These are phyloP conservation scores for Pterocles burchelli DNA, from an alignment of 2,113 vertebrate genomes.

Conservation along the genomic window DNA sequence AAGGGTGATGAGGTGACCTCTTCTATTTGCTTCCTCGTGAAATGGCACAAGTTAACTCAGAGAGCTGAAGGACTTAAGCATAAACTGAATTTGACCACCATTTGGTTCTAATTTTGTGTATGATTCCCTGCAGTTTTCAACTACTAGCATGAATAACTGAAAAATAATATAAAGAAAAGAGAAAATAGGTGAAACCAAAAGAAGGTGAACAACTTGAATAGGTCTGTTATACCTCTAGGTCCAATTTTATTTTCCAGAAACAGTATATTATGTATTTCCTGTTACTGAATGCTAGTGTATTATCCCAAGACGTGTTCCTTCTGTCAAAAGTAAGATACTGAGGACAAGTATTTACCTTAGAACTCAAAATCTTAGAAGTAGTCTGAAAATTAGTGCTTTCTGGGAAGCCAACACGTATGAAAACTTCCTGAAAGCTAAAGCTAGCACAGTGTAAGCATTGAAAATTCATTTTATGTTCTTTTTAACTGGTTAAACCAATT, in stretches of 20 bases:
- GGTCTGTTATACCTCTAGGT: neutral
- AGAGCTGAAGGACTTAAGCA: neutral
- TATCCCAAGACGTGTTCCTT: neutral
- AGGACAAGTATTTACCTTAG: neutral
- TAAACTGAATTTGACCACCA: neutral
- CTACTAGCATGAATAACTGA: neutral
- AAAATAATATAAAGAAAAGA: neutral
- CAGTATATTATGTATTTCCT: accelerated
- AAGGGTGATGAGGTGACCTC: neutral
- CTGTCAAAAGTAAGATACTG: neutral
- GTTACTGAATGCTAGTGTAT: neutral
- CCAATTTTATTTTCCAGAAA: neutral
- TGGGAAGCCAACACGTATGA: neutral
- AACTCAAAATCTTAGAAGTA: neutral
- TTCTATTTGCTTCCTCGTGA: neutral
- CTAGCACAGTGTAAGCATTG: neutral
- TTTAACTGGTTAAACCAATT: neutral
- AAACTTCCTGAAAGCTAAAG: neutral
- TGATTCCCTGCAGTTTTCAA: neutral
- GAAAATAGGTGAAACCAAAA: neutral
- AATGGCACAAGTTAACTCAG: neutral
- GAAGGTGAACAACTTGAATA: neutral
- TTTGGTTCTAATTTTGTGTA: neutral
- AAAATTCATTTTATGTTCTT: neutral
- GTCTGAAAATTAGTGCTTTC: neutral